phyloP scores from a whole-genome alignment of 2,888 invertebrate species.

The Mythimna albipuncta region DNA sequence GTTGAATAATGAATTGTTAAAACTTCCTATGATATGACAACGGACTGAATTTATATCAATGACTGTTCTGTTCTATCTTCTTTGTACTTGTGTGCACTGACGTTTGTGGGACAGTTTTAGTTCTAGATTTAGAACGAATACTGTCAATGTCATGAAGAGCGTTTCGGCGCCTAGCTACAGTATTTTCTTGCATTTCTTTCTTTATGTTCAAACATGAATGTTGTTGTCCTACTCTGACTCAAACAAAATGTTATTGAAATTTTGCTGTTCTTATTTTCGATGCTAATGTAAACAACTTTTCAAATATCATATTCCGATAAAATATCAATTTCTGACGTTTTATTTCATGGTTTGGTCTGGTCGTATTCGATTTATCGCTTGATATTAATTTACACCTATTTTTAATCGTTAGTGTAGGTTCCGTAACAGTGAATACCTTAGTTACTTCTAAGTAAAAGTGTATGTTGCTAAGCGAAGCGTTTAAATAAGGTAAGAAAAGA shows the following conservation, averaged over 20 bases:
- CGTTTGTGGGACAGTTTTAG: too few relatives aligned
- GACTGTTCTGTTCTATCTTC: too few relatives aligned
- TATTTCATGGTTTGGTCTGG: conserved; percentile 11
- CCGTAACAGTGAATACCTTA: conserved; percentile 9
- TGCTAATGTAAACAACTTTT: conserved; percentile 27
- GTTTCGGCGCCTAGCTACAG: not conserved
- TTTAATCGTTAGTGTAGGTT: conserved; percentile 35
- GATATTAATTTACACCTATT: conserved; percentile 64
- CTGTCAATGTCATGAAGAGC: conserved; percentile 25
- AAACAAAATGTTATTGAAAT: not conserved
- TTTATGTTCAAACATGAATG: not conserved
- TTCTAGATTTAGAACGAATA: not conserved
- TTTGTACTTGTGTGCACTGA: too few relatives aligned
- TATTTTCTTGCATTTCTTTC: not conserved
- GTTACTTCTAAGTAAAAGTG: conserved; percentile 36
- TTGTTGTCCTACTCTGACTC: conserved; percentile 21
- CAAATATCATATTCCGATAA: not conserved
- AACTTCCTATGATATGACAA: too few relatives aligned
- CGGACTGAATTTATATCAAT: too few relatives aligned
- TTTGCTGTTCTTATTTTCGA: conserved; percentile 22
- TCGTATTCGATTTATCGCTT: conserved; percentile 51
- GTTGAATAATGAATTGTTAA: too few relatives aligned
- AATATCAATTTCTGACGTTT: conserved; percentile 39
- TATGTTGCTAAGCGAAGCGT: conserved; percentile 22
- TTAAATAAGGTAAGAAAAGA: conserved; percentile 44